phyloP scores from a whole-genome alignment of 2,113 vertebrate genomes.

The Sakesphorus luctuosus region DNA sequence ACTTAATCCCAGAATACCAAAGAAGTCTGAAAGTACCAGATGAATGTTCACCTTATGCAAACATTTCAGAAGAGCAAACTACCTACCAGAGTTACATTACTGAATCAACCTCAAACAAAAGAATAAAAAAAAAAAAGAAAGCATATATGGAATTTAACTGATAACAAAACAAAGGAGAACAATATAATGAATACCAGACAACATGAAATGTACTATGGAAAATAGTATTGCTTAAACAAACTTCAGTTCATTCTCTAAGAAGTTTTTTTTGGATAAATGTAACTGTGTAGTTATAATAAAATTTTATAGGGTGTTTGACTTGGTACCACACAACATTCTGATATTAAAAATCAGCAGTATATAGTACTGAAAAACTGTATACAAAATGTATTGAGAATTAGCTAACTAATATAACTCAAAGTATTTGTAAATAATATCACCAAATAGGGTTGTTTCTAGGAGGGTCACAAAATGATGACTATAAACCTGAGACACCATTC shows the following conservation, averaged over 20 bases:
- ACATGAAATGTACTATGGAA: conserved; percentile 40
- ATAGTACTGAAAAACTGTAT: neutral
- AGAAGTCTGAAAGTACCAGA: conserved; percentile 17
- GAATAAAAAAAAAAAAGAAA: neutral
- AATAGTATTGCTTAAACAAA: conserved; percentile 50
- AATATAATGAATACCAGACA: conserved; percentile 59
- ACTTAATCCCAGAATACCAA: neutral
- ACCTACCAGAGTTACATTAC: conserved; percentile 17
- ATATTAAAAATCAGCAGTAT: conserved; percentile 2
- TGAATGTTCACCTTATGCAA: conserved; percentile 7
- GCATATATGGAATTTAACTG: conserved; percentile 39
- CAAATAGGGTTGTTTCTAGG: neutral
- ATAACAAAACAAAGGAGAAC: conserved; percentile 53
- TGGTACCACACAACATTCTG: conserved; percentile 45
- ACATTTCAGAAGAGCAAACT: neutral
- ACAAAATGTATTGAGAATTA: neutral
- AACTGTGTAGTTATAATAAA: conserved; percentile 33
- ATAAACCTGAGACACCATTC: neutral
- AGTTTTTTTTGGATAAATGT: conserved; percentile 31
- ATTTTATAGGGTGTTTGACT: conserved; percentile 50
- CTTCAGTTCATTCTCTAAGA: conserved; percentile 23
- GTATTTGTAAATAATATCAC: neutral
- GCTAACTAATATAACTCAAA: neutral
- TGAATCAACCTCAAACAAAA: conserved; percentile 36
- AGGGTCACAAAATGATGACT: neutral